phyloP scores from a whole-genome alignment of 53 echinoderm and acorn worm genomes.

The Patiria pectinifera region DNA sequence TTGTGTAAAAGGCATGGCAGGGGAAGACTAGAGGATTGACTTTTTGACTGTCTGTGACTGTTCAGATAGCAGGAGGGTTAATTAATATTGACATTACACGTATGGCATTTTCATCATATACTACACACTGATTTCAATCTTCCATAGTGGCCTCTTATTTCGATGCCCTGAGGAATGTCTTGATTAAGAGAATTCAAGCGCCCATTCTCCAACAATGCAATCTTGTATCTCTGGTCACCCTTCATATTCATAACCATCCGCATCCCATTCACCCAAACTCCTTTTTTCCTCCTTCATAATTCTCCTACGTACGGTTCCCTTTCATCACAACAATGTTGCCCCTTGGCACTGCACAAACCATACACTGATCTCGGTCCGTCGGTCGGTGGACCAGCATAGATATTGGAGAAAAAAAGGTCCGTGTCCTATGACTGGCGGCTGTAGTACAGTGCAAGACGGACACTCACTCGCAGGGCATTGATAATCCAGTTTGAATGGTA shows the following conservation, averaged over 20 bases:
- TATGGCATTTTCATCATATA: not conserved
- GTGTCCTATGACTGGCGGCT: constrained; percentile 19
- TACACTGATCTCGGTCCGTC: not conserved
- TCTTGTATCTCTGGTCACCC: not conserved
- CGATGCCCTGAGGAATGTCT: not conserved
- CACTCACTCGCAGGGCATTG: constrained; percentile 32
- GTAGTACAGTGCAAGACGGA: constrained; percentile 14
- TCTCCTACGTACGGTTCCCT: not conserved
- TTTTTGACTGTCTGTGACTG: too few relatives aligned
- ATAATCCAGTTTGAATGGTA: constrained; percentile 57
- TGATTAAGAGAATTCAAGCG: not conserved
- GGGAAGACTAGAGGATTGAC: too few relatives aligned
- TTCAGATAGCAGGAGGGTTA: not conserved
- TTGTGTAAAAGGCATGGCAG: too few relatives aligned
- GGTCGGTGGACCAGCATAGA: not conserved
- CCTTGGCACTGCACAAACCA: constrained; percentile 31
- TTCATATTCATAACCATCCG: not conserved
- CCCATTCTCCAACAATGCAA: not conserved
- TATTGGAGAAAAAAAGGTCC: not conserved
- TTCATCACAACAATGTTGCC: constrained; percentile 51
- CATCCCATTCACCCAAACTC: not conserved
- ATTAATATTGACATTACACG: not conserved
- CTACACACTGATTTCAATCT: not conserved
- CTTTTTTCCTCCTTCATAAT: not conserved
- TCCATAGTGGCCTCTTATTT: not conserved